phyloP scores from a whole-genome alignment of 2,888 invertebrate species.

The Phyto melanocephala region DNA sequence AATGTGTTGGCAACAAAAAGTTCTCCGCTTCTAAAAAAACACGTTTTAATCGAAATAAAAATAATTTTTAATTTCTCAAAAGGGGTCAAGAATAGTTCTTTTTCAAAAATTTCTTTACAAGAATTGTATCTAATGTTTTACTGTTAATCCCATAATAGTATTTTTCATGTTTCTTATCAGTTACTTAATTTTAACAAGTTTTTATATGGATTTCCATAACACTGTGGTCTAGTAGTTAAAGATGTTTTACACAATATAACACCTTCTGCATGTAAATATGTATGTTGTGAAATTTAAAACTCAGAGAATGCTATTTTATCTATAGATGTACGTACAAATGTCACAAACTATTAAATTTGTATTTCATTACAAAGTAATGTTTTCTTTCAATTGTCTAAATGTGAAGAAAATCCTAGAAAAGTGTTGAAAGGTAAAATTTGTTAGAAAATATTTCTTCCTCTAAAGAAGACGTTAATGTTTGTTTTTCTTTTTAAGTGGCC shows the following conservation, averaged over 20 bases:
- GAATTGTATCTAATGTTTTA: no score
- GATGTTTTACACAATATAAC: no score
- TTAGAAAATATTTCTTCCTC: background rate
- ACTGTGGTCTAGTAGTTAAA: background rate
- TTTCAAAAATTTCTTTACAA: no score
- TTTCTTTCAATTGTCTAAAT: background rate
- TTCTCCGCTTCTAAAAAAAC: no score
- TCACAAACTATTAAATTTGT: background rate
- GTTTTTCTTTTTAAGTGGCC: background rate
- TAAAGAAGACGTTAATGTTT: background rate
- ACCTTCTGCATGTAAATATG: no score
- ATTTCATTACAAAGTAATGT: slow-evolving; percentile 6
- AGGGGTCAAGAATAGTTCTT: no score
- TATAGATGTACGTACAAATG: background rate
- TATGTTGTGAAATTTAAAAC: no score
- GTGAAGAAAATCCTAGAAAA: background rate
- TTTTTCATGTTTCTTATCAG: slow-evolving; percentile 35
- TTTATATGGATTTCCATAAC: background rate
- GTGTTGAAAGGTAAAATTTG: background rate
- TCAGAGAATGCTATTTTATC: no score
- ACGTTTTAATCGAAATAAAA: no score
- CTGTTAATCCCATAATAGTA: background rate
- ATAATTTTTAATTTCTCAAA: no score
- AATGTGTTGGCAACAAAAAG: no score
- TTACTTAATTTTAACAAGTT: background rate